Percentiles rank a stretch among this genome's conserved stretches.
These are phyloP conservation scores for Luffia ferchaultella DNA, from an alignment of 2,888 invertebrate genomes.

Conservation along the genomic window DNA sequence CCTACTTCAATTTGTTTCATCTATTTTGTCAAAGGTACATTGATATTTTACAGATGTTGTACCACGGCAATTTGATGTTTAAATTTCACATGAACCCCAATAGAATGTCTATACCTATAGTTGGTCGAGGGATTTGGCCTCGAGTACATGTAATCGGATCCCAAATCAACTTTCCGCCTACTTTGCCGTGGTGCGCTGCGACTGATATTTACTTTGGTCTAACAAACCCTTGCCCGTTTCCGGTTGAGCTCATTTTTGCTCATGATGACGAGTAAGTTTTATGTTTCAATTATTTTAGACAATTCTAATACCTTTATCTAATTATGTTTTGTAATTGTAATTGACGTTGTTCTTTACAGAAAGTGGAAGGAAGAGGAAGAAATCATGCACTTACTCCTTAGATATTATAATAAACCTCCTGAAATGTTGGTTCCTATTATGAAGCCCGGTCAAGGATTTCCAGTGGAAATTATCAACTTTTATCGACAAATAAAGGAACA, in stretches of 20 bases:
- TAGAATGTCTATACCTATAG: slow-evolving; percentile 46
- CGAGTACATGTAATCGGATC: slow-evolving; percentile 56
- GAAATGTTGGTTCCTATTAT: slow-evolving; percentile 48
- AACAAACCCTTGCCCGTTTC: slow-evolving; percentile 70
- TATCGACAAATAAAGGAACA: slow-evolving; percentile 28
- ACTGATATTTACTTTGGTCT: slow-evolving; percentile 67
- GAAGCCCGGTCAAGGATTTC: slow-evolving; percentile 36
- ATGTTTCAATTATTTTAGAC: not conserved
- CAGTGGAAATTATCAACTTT: slow-evolving; percentile 34
- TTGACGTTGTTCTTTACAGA: slow-evolving; percentile 20
- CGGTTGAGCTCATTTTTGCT: slow-evolving; percentile 73
- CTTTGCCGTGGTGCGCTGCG: slow-evolving; percentile 68
- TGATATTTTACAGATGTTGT: slow-evolving; percentile 31
- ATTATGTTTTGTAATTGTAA: no score
- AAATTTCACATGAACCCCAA: slow-evolving; percentile 60
- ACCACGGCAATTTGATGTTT: slow-evolving; percentile 46
- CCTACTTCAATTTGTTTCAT: no score
- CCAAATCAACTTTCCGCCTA: slow-evolving; percentile 66
- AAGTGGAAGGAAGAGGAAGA: slow-evolving; percentile 51
- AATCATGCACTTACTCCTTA: slow-evolving; percentile 37
- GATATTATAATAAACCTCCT: slow-evolving; percentile 48
- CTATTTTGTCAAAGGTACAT: not conserved
- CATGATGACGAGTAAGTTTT: slow-evolving; percentile 70
- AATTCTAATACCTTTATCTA: not conserved
- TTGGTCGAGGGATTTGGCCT: slow-evolving; percentile 62